Percentiles rank a stretch among this genome's conserved stretches.
Conservation (phyloP, 2,797 vertebrate genomes). For the Anabacerthia variegaticeps region DNA sequence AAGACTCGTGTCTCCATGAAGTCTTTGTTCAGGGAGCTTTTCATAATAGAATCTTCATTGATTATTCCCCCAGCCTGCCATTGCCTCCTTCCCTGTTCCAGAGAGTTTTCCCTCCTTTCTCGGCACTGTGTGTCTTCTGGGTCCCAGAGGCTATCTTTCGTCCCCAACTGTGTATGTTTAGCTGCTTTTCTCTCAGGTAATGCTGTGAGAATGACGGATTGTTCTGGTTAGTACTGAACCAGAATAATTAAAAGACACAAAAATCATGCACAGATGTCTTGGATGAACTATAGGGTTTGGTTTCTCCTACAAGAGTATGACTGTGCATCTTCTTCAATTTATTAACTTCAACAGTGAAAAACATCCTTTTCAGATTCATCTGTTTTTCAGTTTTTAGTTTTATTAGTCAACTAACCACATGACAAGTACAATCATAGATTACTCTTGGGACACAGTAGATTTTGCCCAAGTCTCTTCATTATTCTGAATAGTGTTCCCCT, state of each 20-base stretch:
- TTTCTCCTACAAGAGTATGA: not conserved
- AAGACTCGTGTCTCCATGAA: not conserved
- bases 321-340: not conserved
- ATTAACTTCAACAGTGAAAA: not conserved
- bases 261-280: not conserved
- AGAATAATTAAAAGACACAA: not conserved
- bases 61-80: not conserved
- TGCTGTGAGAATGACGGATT: not conserved
- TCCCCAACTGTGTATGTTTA: not conserved
- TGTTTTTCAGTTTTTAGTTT: not conserved
- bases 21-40: not conserved
- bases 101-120: not conserved
- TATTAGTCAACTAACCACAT: not conserved
- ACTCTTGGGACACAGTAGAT: not conserved
- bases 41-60: not conserved
- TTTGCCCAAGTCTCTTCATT: not conserved
- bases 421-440: not conserved
- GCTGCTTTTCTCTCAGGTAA: not conserved
- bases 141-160: not conserved
- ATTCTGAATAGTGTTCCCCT: not conserved
- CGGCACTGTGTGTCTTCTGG: accelerated
- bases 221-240: not conserved
- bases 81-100: not conserved
- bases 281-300: not conserved
- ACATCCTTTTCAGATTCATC: not conserved